Percentiles rank a stretch among this genome's conserved stretches.
phyloP scores from a whole-genome alignment of 2,797 vertebrate species.

The Cheirogaleus major region DNA sequence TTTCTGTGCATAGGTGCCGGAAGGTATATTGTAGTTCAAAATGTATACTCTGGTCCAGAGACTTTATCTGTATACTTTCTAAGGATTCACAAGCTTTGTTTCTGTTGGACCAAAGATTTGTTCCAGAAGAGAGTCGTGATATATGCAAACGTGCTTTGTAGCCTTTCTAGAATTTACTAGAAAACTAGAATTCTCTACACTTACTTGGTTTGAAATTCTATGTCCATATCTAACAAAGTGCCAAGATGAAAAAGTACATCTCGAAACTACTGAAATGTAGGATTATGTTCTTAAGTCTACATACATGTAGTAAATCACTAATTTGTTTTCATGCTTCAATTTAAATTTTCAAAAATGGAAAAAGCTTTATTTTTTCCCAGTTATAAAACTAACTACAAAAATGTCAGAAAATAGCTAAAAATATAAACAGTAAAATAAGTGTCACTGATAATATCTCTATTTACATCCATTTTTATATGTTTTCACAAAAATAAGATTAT shows the following conservation, averaged over 20 bases:
- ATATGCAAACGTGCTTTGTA: neutral
- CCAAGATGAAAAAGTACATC: neutral
- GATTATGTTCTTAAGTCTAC: neutral
- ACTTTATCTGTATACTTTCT: neutral
- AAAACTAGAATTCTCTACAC: neutral
- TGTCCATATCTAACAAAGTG: neutral
- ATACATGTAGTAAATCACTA: neutral
- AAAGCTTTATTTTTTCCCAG: neutral
- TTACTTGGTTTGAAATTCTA: neutral
- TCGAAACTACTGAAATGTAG: neutral
- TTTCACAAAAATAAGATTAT: conserved; percentile 6
- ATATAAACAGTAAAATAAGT: neutral
- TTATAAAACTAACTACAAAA: neutral
- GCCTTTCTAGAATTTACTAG: neutral
- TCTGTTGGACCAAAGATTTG: neutral
- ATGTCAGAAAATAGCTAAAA: neutral
- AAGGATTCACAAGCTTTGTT: neutral
- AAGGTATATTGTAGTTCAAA: conserved; percentile 74
- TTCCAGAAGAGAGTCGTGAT: neutral
- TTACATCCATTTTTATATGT: neutral
- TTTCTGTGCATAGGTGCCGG: conserved; percentile 66
- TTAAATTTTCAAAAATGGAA: neutral
- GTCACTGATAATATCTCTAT: neutral
- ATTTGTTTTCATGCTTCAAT: neutral
- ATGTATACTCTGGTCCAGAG: conserved; percentile 40